Conservation (phyloP, 2,113 vertebrate species). For the Apeltes quadracus region DNA sequence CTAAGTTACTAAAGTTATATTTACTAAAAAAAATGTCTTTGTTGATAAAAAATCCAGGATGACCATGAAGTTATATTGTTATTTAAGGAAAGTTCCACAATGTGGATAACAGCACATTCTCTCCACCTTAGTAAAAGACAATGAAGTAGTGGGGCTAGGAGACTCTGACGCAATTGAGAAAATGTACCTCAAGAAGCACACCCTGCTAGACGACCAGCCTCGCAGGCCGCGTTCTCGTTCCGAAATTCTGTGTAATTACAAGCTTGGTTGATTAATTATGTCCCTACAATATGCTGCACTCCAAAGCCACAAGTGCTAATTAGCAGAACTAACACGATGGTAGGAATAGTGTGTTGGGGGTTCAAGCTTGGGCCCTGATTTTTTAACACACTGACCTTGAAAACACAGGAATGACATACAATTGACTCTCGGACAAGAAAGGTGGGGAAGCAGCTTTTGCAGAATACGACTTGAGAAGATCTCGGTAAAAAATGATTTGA, state of each 20-base stretch:
- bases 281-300: constrained; percentile 73
- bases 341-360: constrained; percentile 54
- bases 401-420: constrained; percentile 28
- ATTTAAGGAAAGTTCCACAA: constrained; percentile 49
- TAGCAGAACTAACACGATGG: constrained; percentile 70
- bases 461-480: background rate
- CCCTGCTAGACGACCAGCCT: constrained; percentile 43
- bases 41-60: constrained; percentile 15
- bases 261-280: constrained; percentile 78
- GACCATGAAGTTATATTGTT: constrained; percentile 39
- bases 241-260: constrained; percentile 75
- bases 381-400: constrained; percentile 65
- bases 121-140: constrained; percentile 43
- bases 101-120: constrained; percentile 32
- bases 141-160: constrained; percentile 22
- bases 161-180: constrained; percentile 64
- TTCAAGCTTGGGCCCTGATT: constrained; percentile 23
- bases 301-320: constrained; percentile 76
- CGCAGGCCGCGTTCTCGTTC: constrained; percentile 58
- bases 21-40: constrained; percentile 8
- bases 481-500: background rate
- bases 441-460: background rate
- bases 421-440: constrained; percentile 43
- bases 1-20: too few species aligned
- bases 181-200: constrained; percentile 67